Evolutionary conservation across 2,797 vertebrate species (phyloP).

Genomic region (Caiman crocodilus): DNA sequence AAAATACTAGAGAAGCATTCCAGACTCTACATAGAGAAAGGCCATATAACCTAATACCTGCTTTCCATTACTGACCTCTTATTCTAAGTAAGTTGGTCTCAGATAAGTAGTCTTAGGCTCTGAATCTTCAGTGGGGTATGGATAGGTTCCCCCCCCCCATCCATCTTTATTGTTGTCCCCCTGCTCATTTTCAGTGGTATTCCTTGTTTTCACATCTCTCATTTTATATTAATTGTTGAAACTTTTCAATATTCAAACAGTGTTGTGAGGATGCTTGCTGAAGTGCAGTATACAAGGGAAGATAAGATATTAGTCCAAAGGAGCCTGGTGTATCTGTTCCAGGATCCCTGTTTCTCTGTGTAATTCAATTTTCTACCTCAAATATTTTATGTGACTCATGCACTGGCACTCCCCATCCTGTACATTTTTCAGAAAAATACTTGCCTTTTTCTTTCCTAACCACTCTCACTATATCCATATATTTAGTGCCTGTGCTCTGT

Average conservation of each 20-base stretch:
- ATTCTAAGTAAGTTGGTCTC: not conserved
- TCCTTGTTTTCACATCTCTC: not conserved
- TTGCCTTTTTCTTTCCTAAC: not conserved
- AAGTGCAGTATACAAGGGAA: not conserved
- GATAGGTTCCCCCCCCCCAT: not conserved
- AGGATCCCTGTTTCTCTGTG: not conserved
- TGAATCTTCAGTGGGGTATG: not conserved
- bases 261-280: not conserved
- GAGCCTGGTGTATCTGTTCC: not conserved
- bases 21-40: not conserved
- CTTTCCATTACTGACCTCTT: not conserved
- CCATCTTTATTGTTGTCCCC: fast-evolving
- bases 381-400: not conserved
- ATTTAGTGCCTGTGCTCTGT: not conserved
- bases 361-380: not conserved
- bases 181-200: not conserved
- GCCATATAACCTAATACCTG: not conserved
- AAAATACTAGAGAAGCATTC: fast-evolving
- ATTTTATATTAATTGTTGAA: not conserved
- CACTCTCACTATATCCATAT: not conserved
- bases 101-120: not conserved
- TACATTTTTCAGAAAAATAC: not conserved
- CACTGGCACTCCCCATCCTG: not conserved
- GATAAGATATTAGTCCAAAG: not conserved
- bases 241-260: not conserved